Evolutionary conservation across 2,113 vertebrate species (phyloP), one percentile per base, ranked within the genome.

Genomic region (Urocynchramus pylzowi): DNA sequence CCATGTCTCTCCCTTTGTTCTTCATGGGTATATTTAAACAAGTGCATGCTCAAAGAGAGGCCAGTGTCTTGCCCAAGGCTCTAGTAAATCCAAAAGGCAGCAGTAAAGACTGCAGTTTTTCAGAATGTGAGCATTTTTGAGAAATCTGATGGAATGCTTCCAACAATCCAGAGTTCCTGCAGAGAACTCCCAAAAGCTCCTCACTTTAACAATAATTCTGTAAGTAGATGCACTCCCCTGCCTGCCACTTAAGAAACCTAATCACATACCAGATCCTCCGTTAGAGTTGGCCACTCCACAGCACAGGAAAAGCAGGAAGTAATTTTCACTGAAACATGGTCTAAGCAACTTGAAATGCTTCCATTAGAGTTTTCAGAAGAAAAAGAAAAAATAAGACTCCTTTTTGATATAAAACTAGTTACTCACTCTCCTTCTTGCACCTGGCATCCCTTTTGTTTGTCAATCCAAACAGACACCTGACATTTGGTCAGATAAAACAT

Each of bases 111-210:
- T 75, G 80, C 4, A 3, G 56, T 87, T 93, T 94, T 93, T 56
- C 88, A 81, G 20, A 53, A 74, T 76, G 13, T 5, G 18, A 79
- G 45, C 22, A 20, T 82, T 91, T 95, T 69, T 91, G 54, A 96
- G 60, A 96, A 94, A 93, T 90, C 64, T 10, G 12, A 56, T 85
- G 65, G 82, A 95, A 90, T 28, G 35, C 47, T 96, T 96, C 89
- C 93, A 95, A 71, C 49, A 92, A 61, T 22, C 22, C 86, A 60
- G 68, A 90, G 39, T 21, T 91, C 87, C 85, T 80, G 68, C 83
- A 82, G 83, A 90, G 90, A 92, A 87, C 77, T 93, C 92, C 90
- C 80, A 14, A 81, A 97, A 96, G 86, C 86, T 94, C 73, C 90
- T 93, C 69, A 39, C 84, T 90, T 87, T 52, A 92, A 92, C 85